phyloP scores from a whole-genome alignment of 2,888 invertebrate genomes.

The Trilocha varians region DNA sequence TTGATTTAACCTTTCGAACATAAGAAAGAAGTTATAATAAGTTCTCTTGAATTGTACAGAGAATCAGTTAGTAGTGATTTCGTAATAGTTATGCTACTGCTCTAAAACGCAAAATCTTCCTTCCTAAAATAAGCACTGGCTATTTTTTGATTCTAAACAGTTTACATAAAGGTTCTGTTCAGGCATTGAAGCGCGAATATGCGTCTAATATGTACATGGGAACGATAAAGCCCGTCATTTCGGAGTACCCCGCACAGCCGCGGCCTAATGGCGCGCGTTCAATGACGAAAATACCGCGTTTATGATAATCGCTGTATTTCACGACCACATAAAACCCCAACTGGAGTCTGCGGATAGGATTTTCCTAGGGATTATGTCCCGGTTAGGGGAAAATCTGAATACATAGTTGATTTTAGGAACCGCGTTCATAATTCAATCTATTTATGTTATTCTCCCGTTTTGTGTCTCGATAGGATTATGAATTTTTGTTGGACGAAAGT shows the following conservation, averaged over 20 bases:
- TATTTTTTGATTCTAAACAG: background rate
- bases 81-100: too few species aligned
- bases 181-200: conserved; percentile 15
- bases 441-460: background rate
- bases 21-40: too few species aligned
- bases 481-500: too few species aligned
- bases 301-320: conserved; percentile 61
- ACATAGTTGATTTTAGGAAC: background rate
- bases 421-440: background rate
- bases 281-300: conserved; percentile 56
- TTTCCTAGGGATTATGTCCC: conserved; percentile 29
- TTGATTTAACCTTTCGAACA: too few species aligned
- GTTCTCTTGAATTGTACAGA: too few species aligned
- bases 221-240: conserved; percentile 21
- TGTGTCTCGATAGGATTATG: too few species aligned
- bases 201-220: conserved; percentile 17
- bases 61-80: too few species aligned
- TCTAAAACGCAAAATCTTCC: too few species aligned
- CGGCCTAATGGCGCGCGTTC: conserved; percentile 37
- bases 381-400: conserved; percentile 5
- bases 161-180: background rate
- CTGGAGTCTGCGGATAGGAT: conserved; percentile 31
- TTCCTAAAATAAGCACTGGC: too few species aligned
- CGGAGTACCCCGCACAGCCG: conserved; percentile 21
- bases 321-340: conserved; percentile 45